Percentiles rank a stretch among this genome's conserved stretches.
These are phyloP conservation scores for Sciurus niger DNA, from an alignment of 2,113 vertebrate species.

Conservation along the genomic window DNA sequence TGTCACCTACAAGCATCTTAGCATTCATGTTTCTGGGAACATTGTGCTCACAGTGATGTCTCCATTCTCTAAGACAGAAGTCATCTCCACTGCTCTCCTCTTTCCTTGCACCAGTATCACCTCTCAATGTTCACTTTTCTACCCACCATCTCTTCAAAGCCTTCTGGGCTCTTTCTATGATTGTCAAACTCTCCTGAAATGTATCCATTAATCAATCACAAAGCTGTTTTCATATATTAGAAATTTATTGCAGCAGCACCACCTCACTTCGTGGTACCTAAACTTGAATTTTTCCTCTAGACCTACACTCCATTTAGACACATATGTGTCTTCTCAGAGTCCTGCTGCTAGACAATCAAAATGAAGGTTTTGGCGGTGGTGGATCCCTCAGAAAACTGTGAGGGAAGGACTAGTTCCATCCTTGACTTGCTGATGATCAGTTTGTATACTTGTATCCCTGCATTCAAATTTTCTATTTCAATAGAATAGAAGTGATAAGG, in stretches of 20 bases:
- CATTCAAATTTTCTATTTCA: not conserved
- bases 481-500: not conserved
- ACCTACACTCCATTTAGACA: not conserved
- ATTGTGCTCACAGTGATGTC: not conserved
- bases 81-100: not conserved
- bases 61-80: not conserved
- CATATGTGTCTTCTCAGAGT: not conserved
- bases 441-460: not conserved
- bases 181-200: not conserved
- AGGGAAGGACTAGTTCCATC: not conserved
- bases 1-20: not conserved
- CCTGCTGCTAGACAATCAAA: not conserved
- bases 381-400: not conserved
- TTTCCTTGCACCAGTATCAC: not conserved
- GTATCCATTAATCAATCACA: not conserved
- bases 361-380: not conserved
- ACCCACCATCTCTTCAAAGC: not conserved
- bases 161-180: not conserved
- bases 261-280: not conserved
- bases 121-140: not conserved
- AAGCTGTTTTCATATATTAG: too few relatives aligned
- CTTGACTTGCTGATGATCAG: not conserved
- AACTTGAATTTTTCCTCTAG: not conserved
- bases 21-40: not conserved
- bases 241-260: not conserved